Evolutionary conservation across 2,113 vertebrate genomes (phyloP), one percentile per base, ranked within the genome.

Genomic region (Regulus satrapa): DNA sequence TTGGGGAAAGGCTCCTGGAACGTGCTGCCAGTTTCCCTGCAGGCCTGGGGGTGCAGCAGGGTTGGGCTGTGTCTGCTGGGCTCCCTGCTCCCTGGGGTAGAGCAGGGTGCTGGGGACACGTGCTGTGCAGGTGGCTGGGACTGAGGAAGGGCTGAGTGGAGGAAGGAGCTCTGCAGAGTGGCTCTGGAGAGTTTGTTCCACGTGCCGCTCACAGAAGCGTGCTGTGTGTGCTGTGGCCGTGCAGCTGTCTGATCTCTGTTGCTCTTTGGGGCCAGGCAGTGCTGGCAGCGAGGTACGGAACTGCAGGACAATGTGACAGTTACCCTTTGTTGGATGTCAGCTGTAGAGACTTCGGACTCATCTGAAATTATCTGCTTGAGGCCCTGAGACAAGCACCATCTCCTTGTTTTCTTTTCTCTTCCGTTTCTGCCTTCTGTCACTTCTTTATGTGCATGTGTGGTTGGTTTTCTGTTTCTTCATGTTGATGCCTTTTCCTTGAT

Each of bases 131-230:
- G n/a, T 34, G 29, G 20, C n/a, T 51, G 29, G n/a, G 10, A 51
- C 61, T 46, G 52, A 10, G 71, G 9, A 16, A 13, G 54, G 41
- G 5, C 59, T 10, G 52, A 3, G 36, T 32, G 76, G 20, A 61
- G 41, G 34, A 56, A 68, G 28, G 5, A 25, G 52, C 23, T 3
- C 19, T 8, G 58, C 26, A 11, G 45, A 46, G 14, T 1, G 34
- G 10, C 2, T n/a, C n/a, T n/a, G n/a, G n/a, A n/a, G n/a, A n/a
- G n/a, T 49, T 14, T 54, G 21, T 18, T 8, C 1, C 24, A 4
- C 63, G 9, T 76, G 52, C 9, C 84, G 73, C 7, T 45, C 56
- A 11, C 13, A 4, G 8, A 23, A 9, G 43, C 67, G 29, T 5
- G 26, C 36, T 32, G 46, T 5, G 5, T 46, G n/a, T 56, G 74